phyloP scores from a whole-genome alignment of 2,113 vertebrate species.

The Tichodroma muraria region DNA sequence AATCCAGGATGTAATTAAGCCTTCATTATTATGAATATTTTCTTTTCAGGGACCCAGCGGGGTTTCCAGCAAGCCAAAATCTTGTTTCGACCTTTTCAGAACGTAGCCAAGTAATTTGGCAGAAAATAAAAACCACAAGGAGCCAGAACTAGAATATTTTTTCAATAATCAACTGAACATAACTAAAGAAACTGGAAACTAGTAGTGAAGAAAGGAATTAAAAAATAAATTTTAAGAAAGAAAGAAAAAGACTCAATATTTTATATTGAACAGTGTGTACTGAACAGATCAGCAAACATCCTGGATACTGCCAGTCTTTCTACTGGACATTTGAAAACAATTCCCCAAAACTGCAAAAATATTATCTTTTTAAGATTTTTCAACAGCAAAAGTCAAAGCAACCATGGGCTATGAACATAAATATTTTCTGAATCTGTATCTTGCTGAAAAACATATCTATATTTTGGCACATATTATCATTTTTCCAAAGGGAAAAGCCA shows the following conservation, averaged over 20 bases:
- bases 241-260: background rate
- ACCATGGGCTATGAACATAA: background rate
- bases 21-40: conserved; percentile 12
- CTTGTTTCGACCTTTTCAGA: background rate
- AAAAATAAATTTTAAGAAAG: background rate
- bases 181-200: background rate
- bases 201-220: background rate
- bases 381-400: background rate
- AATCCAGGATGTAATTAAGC: conserved; percentile 18
- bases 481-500: background rate
- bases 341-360: background rate
- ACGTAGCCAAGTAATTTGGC: background rate
- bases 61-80: background rate
- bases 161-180: background rate
- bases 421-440: background rate
- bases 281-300: background rate
- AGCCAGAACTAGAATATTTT: background rate
- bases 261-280: background rate
- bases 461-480: background rate
- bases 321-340: background rate
- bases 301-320: background rate
- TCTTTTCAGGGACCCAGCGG: background rate
- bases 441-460: background rate
- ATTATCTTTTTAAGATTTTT: background rate
- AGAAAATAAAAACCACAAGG: background rate